A percentile compares a stretch with the other conserved stretches of the same genome.
Evolutionary conservation across 2,888 invertebrate species (phyloP).

Genomic region (Acleris laterana): DNA sequence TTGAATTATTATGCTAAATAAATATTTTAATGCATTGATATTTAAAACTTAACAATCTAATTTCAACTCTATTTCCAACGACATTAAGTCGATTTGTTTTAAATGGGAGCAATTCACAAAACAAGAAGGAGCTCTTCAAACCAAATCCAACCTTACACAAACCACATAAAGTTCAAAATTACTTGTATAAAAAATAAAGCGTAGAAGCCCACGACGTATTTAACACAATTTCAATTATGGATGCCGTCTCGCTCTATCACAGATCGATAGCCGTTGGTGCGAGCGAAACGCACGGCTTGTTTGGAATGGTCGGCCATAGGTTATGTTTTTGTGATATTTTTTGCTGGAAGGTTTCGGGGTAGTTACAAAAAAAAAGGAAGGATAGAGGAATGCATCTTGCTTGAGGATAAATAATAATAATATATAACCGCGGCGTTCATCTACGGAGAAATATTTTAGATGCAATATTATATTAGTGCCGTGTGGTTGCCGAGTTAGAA

Average conservation of each 20-base stretch:
- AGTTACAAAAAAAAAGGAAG: neutral
- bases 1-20: too few species aligned
- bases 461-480: too few species aligned
- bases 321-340: constrained; percentile 1
- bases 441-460: too few species aligned
- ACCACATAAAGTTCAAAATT: neutral
- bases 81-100: neutral
- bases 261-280: neutral
- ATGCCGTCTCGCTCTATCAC: neutral
- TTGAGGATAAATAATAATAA: neutral
- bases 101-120: neutral
- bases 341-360: constrained; percentile 2
- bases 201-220: constrained; percentile 13
- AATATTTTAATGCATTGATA: constrained; percentile 5
- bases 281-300: neutral
- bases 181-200: neutral
- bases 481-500: too few species aligned
- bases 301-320: neutral
- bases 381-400: neutral
- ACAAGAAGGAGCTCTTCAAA: neutral
- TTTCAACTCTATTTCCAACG: neutral
- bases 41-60: neutral
- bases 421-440: too few species aligned
- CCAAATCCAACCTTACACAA: neutral
- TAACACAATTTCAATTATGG: constrained; percentile 2